Base-by-base conservation (phyloP, 2,888 invertebrate species). In the Mycogona germanica region DNA sequence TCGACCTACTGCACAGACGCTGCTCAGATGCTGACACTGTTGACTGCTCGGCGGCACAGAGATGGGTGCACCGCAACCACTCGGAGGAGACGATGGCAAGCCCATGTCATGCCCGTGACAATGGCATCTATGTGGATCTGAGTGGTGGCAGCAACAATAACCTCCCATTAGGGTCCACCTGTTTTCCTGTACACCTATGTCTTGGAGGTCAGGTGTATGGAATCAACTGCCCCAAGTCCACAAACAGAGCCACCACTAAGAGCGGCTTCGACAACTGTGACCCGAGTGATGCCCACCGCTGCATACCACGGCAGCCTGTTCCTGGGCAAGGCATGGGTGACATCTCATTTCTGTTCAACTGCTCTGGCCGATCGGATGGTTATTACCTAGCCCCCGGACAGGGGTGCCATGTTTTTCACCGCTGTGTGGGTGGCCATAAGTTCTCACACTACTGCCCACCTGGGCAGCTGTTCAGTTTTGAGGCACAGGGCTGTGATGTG, bases 381-480 rank as follows among this genome's bases (percentile, higher is more conserved):
- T 60, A 59, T 26, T 61, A 61, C 29, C 59, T 59, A 3, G 61
- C 60, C 51, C 60, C 58, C 50, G 55, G 52, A 2, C 47, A 60
- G 12, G 51, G 55, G 12, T 61, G 61, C 40, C 61, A 61, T 46
- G 61, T 61, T 2, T 61, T 61, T 46, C 60, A 61, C 40, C 30
- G 61, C 2, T 61, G 61, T 37, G 53, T 59, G 2, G 53, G 54
- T n/a, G 61, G 60, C 1, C 58, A 57, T 35, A 61, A 61, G 30
- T 57, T 59, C 19, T 61, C 61, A 0, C 60, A 61, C 47, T 61
- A 61, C 32, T 61, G 61, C 40, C 59, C 59, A 25, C 55, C 57
- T 23, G 61, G 61, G 0, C 47, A 60, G 35, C 51, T 61, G 7
- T 61, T 61, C 41, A 60, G 58, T 46, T 57, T 59, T 3, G 49